Conservation (phyloP, 2,888 invertebrate species). For the Spodoptera picta region DNA sequence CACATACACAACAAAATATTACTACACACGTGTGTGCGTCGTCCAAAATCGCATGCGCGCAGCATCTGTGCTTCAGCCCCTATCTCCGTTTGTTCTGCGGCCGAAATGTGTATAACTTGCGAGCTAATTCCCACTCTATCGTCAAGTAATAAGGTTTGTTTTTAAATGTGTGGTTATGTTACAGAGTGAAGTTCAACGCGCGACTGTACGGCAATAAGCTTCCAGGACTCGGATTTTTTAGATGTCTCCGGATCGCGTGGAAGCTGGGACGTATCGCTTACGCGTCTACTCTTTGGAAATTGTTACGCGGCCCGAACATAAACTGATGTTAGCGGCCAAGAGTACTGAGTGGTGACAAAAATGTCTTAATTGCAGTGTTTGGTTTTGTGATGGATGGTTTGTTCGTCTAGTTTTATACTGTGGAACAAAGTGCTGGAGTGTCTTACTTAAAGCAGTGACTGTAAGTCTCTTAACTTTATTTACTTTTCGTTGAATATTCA, state of each 20-base stretch:
- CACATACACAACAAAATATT: constrained; percentile 62
- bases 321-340: constrained; percentile 45
- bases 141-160: constrained; percentile 33
- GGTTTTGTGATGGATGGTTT: constrained; percentile 64
- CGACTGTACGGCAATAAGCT: constrained; percentile 82
- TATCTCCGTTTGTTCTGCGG: constrained; percentile 64
- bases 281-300: constrained; percentile 58
- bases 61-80: constrained; percentile 85
- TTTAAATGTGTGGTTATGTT: constrained; percentile 26
- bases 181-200: constrained; percentile 67
- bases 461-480: constrained; percentile 63
- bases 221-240: constrained; percentile 85
- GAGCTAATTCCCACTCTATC: constrained; percentile 43
- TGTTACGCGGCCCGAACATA: constrained; percentile 67
- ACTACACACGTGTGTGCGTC: constrained; percentile 59
- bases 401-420: constrained; percentile 42
- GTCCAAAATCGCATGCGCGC: constrained; percentile 83
- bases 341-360: constrained; percentile 59
- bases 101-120: constrained; percentile 52
- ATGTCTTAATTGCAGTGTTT: constrained; percentile 62
- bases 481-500: constrained; percentile 36
- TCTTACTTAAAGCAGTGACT: constrained; percentile 47
- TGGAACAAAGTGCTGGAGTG: constrained; percentile 61
- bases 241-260: constrained; percentile 79
- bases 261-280: constrained; percentile 76